These are phyloP conservation scores for Dolichallabes microphthalmus DNA, from an alignment of 2,113 vertebrate species.

Conservation along the genomic window DNA sequence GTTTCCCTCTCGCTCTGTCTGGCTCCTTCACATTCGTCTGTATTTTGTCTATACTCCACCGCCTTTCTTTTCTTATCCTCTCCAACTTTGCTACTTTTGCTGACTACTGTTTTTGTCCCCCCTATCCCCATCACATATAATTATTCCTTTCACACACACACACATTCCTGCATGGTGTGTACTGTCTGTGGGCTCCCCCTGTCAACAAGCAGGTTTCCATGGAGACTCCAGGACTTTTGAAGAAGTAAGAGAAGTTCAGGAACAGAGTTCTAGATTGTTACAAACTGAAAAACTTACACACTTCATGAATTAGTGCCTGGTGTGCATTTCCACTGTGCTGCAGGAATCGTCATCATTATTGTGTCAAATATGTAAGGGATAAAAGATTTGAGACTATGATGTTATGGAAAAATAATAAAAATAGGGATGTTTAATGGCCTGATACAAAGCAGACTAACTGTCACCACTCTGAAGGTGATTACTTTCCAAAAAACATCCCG, in stretches of 20 bases:
- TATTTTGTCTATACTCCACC: conserved; percentile 46
- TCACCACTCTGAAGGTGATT: neutral
- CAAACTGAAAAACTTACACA: neutral
- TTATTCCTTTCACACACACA: conserved; percentile 29
- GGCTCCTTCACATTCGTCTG: conserved; percentile 42
- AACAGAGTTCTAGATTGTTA: neutral
- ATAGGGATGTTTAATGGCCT: neutral
- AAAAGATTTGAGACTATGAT: neutral
- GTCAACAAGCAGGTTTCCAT: conserved; percentile 1
- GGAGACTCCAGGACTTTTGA: neutral
- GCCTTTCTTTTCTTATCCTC: conserved; percentile 28
- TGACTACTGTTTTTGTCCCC: conserved; percentile 2
- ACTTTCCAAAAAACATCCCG: neutral
- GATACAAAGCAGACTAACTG: neutral
- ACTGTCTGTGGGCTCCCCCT: conserved; percentile 10
- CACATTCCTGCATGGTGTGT: neutral
- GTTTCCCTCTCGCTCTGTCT: conserved; percentile 52
- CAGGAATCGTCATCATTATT: neutral
- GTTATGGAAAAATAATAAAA: neutral
- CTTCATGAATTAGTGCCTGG: neutral
- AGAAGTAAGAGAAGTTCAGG: neutral
- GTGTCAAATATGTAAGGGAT: neutral
- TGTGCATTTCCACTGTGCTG: neutral
- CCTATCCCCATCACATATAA: conserved; percentile 34
- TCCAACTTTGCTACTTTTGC: conserved; percentile 43